Percentiles rank a stretch among this genome's conserved stretches.
Evolutionary conservation across 2,888 invertebrate species (phyloP).

Genomic region (Papilio gigon): DNA sequence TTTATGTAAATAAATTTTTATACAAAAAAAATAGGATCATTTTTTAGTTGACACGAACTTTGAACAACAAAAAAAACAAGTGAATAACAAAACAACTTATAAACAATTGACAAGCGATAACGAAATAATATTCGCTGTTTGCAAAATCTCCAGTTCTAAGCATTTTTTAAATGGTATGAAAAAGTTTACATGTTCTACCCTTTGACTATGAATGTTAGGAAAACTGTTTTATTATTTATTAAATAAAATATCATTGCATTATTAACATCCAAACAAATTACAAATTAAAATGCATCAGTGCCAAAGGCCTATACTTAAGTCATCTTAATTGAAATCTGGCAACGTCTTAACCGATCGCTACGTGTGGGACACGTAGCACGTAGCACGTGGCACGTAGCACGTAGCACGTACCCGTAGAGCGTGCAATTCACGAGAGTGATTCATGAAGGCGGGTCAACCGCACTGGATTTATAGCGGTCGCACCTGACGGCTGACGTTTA

Average conservation of each 20-base stretch:
- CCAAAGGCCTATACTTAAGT: background rate
- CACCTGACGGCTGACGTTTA: conserved; percentile 70
- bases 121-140: background rate
- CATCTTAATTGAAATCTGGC: conserved; percentile 36
- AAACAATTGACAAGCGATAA: background rate
- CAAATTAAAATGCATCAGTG: background rate
- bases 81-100: background rate
- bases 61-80: background rate
- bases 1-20: conserved; percentile 47
- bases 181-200: background rate
- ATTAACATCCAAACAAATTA: background rate
- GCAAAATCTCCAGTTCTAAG: background rate
- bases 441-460: conserved; percentile 62
- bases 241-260: background rate
- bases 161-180: background rate
- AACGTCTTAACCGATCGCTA: conserved; percentile 44
- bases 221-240: background rate
- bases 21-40: background rate
- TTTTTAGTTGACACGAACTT: background rate
- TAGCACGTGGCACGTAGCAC: conserved; percentile 33
- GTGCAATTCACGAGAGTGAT: conserved; percentile 56
- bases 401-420: conserved; percentile 36
- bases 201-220: too few relatives aligned
- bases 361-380: conserved; percentile 38
- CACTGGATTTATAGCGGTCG: conserved; percentile 70